Base-by-base conservation (phyloP, 2,113 vertebrate genomes). In the Mesitornis unicolor region DNA sequence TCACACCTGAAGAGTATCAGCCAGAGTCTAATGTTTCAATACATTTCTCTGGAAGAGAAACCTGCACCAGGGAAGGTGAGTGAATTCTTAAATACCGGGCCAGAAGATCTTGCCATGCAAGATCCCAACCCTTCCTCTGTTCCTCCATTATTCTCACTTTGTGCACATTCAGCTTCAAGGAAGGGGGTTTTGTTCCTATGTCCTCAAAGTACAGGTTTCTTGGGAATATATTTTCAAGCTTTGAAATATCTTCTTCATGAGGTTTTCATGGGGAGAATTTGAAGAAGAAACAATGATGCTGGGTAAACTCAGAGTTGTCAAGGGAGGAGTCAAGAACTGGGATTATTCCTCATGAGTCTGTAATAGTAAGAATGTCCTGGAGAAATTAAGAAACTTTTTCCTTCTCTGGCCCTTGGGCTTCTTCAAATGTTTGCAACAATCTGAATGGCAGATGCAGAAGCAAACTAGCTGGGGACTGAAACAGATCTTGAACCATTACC, bases 61-160 rank as follows among this genome's bases (percentile, higher is more conserved):
- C 11, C 16, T 45, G 1, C 1, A 1, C 6, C 10, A 18, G 6
- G 4, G 8, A 77, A 74, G 7, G 42, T 40, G 25, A 20, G 13
- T 16, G 59, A 83, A 57, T 80, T 83, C 25, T 65, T 79, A 48
- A 65, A 11, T n/a, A 40, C 0, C 25, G 6, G 6, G 6, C 21
- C 36, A 47, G 50, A 87, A 77, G 17, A 5, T 45, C 22, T 42
- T 57, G 9, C 26, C 18, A 42, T 63, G 14, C 6, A 40, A 51
- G 38, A 19, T 48, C n/a, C 6, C 26, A 60, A 7, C 11, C 16
- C 3, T 74, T 85, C 28, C 22, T 16, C 3, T 3, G 15, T 74
- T 90, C 38, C 68, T 90, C 13, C 26, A 6, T 69, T 56, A 38
- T 38, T 82, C n/a, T 43, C 6, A 61, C 42, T 7, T 64, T 45